These are phyloP conservation scores for Pica pica DNA, from an alignment of 2,113 vertebrate genomes.

Conservation along the genomic window DNA sequence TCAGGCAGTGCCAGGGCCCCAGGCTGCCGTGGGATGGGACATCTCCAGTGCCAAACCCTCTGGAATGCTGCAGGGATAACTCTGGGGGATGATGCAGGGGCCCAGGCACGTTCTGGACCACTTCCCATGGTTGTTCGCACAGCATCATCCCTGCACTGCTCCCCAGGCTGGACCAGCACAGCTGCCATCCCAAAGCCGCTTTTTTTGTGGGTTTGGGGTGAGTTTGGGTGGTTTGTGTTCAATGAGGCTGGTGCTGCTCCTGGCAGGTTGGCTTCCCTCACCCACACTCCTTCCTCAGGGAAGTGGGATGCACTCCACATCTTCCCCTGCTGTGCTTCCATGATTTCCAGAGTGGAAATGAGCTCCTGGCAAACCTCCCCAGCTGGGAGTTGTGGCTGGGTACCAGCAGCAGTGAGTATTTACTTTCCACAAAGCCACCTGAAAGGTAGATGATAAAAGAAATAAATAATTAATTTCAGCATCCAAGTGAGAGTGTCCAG, in stretches of 20 bases:
- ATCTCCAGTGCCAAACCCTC: not conserved
- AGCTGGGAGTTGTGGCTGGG: not conserved
- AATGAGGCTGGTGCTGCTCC: not conserved
- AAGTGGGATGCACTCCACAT: rapidly evolving
- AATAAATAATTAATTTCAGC: not conserved
- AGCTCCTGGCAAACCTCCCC: not conserved
- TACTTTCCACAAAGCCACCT: not conserved
- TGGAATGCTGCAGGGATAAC: not conserved
- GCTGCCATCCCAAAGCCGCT: not conserved
- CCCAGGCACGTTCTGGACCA: too few species aligned
- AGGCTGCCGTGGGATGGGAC: not conserved
- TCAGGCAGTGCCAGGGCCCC: not conserved
- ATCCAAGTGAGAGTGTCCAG: not conserved
- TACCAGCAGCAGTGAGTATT: not conserved
- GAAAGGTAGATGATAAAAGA: not conserved
- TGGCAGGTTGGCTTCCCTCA: rapidly evolving
- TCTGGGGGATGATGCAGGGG: not conserved
- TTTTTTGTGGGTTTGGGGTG: not conserved
- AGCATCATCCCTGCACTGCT: not conserved
- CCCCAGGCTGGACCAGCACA: not conserved
- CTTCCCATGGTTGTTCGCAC: not conserved
- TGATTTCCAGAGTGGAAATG: not conserved
- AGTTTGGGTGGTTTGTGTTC: not conserved
- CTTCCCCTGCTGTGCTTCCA: rapidly evolving
- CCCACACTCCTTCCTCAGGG: not conserved